phyloP scores from a whole-genome alignment of 37 sponge, comb jelly and placozoan species.

The Bolinopsis microptera region DNA sequence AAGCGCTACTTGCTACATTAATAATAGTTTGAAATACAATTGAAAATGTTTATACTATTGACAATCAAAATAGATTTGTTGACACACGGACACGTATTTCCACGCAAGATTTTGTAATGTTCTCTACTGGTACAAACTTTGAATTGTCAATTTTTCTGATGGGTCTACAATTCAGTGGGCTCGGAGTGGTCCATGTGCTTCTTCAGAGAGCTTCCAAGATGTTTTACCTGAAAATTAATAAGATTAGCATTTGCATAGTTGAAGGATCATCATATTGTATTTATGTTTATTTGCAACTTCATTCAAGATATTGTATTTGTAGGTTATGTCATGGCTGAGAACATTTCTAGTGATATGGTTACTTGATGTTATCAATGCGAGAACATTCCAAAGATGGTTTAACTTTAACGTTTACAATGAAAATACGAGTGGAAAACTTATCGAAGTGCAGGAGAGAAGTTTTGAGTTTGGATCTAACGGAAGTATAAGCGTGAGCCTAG shows the following conservation, averaged over 20 bases:
- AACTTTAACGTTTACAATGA: conserved; percentile 15
- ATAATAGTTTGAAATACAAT: neutral
- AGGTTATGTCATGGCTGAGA: neutral
- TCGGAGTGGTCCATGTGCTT: conserved; percentile 66
- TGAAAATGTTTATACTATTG: neutral
- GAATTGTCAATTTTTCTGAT: neutral
- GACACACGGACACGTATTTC: no score
- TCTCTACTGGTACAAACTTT: neutral
- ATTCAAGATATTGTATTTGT: no score
- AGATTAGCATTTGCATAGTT: no score
- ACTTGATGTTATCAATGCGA: neutral
- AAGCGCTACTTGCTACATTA: neutral
- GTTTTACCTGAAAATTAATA: conserved; percentile 36
- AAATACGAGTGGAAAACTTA: neutral
- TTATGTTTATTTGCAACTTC: no score
- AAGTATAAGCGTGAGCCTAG: neutral
- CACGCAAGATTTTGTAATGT: no score
- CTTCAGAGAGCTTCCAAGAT: conserved; percentile 57
- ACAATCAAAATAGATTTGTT: no score
- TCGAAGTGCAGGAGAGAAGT: conserved; percentile 35
- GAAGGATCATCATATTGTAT: no score
- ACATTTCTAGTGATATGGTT: neutral
- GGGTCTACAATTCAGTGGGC: conserved; percentile 12
- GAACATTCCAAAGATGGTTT: conserved; percentile 35
- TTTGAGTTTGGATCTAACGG: neutral